Base-by-base conservation (phyloP, 2,888 invertebrate species). In the Syrphus vitripennis region DNA sequence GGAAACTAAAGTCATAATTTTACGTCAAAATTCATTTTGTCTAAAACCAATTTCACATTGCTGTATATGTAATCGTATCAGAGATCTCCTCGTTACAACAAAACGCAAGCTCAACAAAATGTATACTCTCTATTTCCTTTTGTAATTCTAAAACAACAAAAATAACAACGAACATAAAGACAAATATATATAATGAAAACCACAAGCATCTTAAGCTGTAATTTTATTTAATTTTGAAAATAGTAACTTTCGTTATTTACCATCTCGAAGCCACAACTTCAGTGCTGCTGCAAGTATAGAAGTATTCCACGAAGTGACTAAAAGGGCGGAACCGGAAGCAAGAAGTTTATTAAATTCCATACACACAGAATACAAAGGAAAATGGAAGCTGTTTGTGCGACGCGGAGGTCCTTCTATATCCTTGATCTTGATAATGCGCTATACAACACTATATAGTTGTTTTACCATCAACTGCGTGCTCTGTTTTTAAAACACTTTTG, bases 161-260 rank as follows among this genome's bases (percentile, higher is more conserved):
- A 48, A 19, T 16, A 45, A 3, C 55, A 55, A 55, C 48, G 42
- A 6, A 69, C 24, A 40, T 26, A 70, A 42, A 34, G 16, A 26
- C 61, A 31, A 42, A 76, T 45, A 67, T 24, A 86, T 24, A 67
- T 19, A 86, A 86, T 82, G 55, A 53, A 61, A 86, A 77, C 86
- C 86, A 70, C 86, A 81, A 70, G 72, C 74, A 72, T 86, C 81
- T 81, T 81, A 86, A 81, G 81, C 77, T 77, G 81, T 81, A 81
- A 77, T 86, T 86, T 86, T 61, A 86, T 86, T 86, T 86, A 86
- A 86, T 86, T 86, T 81, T 69, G 72, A 86, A 77, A 86, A 72
- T 63, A 71, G 72, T 82, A 74, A 82, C 81, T 86, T 81, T 77
- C 48, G 69, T 86, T 86, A 81, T 81, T 86, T 86, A 77, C 77